Percentiles rank a stretch among this genome's conserved stretches.
phyloP scores from a whole-genome alignment of 2,888 invertebrate genomes.

The Euproctis similis region DNA sequence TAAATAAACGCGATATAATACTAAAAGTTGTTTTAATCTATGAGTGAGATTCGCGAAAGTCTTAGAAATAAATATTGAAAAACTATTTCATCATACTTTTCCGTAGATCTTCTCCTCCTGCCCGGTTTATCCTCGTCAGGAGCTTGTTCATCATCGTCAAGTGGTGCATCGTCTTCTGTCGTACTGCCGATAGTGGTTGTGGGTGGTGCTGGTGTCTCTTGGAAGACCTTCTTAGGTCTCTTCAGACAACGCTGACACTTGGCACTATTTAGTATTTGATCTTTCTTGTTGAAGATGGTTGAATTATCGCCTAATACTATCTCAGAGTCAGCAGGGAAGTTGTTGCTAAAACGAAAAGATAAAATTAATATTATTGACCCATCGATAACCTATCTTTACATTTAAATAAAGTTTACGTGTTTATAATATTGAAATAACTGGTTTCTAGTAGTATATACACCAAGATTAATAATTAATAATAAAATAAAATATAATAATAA shows the following conservation, averaged over 20 bases:
- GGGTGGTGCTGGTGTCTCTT: slow-evolving; percentile 2
- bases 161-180: slow-evolving; percentile 4
- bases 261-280: slow-evolving; percentile 22
- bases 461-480: too few relatives aligned
- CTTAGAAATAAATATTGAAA: too few relatives aligned
- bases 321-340: slow-evolving; percentile 76
- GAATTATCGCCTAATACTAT: slow-evolving; percentile 84
- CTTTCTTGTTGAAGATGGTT: slow-evolving; percentile 31
- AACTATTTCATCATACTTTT: too few relatives aligned
- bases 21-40: too few relatives aligned
- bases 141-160: slow-evolving; percentile 4
- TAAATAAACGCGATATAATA: too few relatives aligned
- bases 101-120: slow-evolving; percentile 9
- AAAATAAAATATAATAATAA: too few relatives aligned
- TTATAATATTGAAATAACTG: too few relatives aligned
- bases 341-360: slow-evolving; percentile 56
- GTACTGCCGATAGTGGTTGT: not conserved
- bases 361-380: too few relatives aligned
- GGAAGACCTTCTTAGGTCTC: slow-evolving; percentile 15
- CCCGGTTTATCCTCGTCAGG: not conserved
- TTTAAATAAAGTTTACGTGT: too few relatives aligned
- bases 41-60: too few relatives aligned
- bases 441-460: too few relatives aligned
- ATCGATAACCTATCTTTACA: too few relatives aligned
- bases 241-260: slow-evolving; percentile 37